phyloP scores from a whole-genome alignment of 1,140 invertebrate genomes.

The Trachymyrmex septentrionalis region DNA sequence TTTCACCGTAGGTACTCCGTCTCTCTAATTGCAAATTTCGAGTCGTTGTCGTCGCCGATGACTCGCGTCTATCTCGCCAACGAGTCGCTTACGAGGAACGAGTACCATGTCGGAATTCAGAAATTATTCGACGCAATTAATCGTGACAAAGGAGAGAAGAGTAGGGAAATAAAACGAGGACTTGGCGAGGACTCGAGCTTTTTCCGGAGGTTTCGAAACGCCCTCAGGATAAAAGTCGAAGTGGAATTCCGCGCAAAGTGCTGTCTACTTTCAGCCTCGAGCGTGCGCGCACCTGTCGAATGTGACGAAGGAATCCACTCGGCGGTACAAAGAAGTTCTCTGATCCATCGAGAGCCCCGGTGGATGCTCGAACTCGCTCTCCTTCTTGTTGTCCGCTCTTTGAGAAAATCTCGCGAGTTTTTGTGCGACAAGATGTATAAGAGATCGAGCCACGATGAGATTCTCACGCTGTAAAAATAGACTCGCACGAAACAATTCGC shows the following conservation, averaged over 20 bases:
- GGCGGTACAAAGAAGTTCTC: slow-evolving; percentile 70
- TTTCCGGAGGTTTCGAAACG: background rate
- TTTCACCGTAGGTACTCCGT: slow-evolving; percentile 49
- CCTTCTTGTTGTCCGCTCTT: slow-evolving; percentile 27
- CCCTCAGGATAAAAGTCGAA: slow-evolving; percentile 14
- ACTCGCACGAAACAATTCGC: slow-evolving; percentile 3
- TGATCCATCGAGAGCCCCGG: slow-evolving; percentile 54
- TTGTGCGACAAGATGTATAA: background rate
- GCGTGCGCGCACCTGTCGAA: slow-evolving; percentile 52
- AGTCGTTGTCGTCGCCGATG: slow-evolving; percentile 70
- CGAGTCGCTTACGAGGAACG: background rate
- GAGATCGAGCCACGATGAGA: background rate
- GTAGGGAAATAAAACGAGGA: background rate
- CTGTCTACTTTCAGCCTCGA: slow-evolving; percentile 28
- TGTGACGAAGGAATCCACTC: slow-evolving; percentile 66
- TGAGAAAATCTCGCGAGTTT: slow-evolving; percentile 49
- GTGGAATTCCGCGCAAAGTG: slow-evolving; percentile 53
- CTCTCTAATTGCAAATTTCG: slow-evolving; percentile 48
- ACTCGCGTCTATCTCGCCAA: slow-evolving; percentile 41
- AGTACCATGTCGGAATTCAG: background rate
- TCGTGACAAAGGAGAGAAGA: background rate
- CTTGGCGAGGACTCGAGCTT: background rate
- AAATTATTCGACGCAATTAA: slow-evolving; percentile 44
- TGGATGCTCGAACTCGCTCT: slow-evolving; percentile 47
- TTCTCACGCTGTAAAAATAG: slow-evolving; percentile 43